These are phyloP conservation scores for Artemia sinica DNA, from an alignment of 2,888 invertebrate genomes.

Conservation along the genomic window DNA sequence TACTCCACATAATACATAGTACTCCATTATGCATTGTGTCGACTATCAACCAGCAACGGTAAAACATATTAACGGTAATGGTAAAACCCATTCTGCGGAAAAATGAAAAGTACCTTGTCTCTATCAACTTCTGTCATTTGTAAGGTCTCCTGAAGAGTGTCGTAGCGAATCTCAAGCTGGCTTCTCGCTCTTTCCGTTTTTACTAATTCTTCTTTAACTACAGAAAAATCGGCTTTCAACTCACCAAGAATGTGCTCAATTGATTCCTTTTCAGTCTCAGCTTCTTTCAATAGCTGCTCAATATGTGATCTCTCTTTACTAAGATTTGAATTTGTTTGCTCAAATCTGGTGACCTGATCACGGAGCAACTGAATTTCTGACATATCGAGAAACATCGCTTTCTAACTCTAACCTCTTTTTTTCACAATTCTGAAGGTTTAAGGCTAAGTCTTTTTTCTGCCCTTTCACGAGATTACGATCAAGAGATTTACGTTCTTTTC, in stretches of 20 bases:
- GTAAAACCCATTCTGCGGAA: no score
- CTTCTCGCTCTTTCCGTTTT: constrained; percentile 8
- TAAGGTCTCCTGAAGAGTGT: neutral
- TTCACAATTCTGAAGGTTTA: neutral
- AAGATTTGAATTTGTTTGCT: neutral
- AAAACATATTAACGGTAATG: no score
- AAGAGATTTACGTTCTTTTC: neutral
- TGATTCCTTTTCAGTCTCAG: neutral
- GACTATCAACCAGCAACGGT: no score
- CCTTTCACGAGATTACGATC: neutral
- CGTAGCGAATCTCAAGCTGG: constrained; percentile 9
- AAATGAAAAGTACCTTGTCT: neutral
- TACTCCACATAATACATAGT: no score
- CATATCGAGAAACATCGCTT: neutral
- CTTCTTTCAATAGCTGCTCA: neutral
- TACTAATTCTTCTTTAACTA: neutral
- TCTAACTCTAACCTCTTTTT: neutral
- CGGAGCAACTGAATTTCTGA: constrained; percentile 1
- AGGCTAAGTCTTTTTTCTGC: constrained; percentile 1
- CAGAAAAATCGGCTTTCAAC: neutral
- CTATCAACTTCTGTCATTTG: constrained; percentile 8
- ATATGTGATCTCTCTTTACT: neutral
- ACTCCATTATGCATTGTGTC: no score
- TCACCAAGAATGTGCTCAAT: neutral
- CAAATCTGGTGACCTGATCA: neutral